These are phyloP conservation scores for Haliclona indistincta DNA, from an alignment of 37 sponge, comb jelly and placozoan species.

Conservation along the genomic window DNA sequence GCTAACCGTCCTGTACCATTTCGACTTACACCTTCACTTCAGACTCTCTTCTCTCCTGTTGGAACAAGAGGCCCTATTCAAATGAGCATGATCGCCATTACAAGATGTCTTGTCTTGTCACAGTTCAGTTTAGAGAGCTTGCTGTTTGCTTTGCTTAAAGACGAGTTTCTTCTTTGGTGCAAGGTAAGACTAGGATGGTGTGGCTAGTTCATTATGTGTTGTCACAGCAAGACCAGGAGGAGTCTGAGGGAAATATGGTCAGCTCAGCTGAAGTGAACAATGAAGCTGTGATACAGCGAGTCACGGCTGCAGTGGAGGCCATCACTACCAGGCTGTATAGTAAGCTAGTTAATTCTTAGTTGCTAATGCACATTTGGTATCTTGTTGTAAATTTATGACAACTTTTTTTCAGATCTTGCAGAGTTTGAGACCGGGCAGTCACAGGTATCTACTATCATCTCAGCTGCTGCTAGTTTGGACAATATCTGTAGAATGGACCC, in stretches of 20 bases:
- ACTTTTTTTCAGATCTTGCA: slow-evolving; percentile 62
- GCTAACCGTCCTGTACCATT: slow-evolving; percentile 89
- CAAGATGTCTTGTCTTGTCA: slow-evolving; percentile 76
- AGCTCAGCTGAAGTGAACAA: slow-evolving; percentile 55
- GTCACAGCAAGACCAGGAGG: slow-evolving; percentile 37
- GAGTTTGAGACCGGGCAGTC: slow-evolving; percentile 74
- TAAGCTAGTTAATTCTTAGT: slow-evolving; percentile 23
- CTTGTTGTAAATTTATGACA: background rate
- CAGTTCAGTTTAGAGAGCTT: slow-evolving; percentile 66
- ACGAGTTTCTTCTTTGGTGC: slow-evolving; percentile 79
- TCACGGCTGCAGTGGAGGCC: slow-evolving; percentile 46
- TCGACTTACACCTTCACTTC: slow-evolving; percentile 77
- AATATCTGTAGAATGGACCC: slow-evolving; percentile 90
- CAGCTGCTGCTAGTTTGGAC: slow-evolving; percentile 66
- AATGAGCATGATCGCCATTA: slow-evolving; percentile 78
- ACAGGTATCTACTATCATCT: slow-evolving; percentile 60
- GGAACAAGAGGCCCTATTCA: slow-evolving; percentile 74
- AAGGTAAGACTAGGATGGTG: slow-evolving; percentile 55
- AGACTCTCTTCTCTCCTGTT: slow-evolving; percentile 56
- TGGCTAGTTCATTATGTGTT: background rate
- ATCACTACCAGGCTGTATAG: slow-evolving; percentile 71
- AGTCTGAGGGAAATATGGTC: slow-evolving; percentile 32
- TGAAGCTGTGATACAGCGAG: slow-evolving; percentile 48
- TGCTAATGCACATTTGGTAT: background rate
- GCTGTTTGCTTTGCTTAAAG: slow-evolving; percentile 70